These are phyloP conservation scores for Zaprionus africanus DNA, from an alignment of 1,140 invertebrate species.

Conservation along the genomic window DNA sequence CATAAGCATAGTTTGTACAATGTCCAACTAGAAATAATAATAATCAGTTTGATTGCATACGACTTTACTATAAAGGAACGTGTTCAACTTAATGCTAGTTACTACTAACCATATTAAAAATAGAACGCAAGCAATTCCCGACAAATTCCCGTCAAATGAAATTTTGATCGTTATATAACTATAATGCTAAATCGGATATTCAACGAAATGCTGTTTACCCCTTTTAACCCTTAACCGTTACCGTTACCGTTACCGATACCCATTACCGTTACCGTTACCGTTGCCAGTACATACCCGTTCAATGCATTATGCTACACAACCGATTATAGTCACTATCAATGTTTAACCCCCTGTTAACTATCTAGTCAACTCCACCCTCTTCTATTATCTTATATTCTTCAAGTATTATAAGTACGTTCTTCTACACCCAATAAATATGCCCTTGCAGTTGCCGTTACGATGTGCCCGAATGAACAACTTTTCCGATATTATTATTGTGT, in stretches of 20 bases:
- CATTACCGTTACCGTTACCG: not conserved
- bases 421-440: conserved; percentile 12
- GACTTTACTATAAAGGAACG: conserved; percentile 44
- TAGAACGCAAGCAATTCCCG: conserved; percentile 51
- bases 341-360: conserved; percentile 20
- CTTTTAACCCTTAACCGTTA: conserved; percentile 1
- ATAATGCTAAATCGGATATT: conserved; percentile 40
- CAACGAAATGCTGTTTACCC: conserved; percentile 51
- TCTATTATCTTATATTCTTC: not conserved
- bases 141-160: conserved; percentile 29
- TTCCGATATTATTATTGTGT: conserved; percentile 15
- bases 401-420: conserved; percentile 25
- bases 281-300: conserved; percentile 24
- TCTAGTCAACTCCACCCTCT: conserved; percentile 16
- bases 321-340: conserved; percentile 31
- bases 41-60: conserved; percentile 24
- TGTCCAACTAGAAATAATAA: conserved; percentile 14
- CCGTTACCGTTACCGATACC: not conserved
- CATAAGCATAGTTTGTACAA: conserved; percentile 20
- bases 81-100: conserved; percentile 44
- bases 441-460: conserved; percentile 18
- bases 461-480: conserved; percentile 14
- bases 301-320: conserved; percentile 57
- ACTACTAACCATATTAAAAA: conserved; percentile 24
- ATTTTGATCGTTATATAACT: conserved; percentile 14